Percentiles rank a stretch among this genome's conserved stretches.
These are phyloP conservation scores for Andrena camellia DNA, from an alignment of 2,888 invertebrate species.

Conservation along the genomic window DNA sequence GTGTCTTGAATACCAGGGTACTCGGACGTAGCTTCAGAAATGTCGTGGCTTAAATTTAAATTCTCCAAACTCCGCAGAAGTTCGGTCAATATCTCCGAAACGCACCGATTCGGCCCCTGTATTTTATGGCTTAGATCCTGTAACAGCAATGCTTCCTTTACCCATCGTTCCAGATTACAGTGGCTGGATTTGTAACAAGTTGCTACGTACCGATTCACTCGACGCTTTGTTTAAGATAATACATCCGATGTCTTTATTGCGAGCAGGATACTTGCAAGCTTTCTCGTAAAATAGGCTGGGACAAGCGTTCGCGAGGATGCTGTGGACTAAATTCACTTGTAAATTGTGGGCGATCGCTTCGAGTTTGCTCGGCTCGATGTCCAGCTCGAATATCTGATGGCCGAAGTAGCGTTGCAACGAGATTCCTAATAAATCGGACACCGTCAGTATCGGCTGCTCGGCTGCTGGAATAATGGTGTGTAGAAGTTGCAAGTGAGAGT, in stretches of 20 bases:
- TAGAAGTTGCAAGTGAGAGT: constrained; percentile 75
- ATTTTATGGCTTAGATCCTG: constrained; percentile 43
- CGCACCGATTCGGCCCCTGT: constrained; percentile 76
- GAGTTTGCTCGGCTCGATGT: constrained; percentile 89
- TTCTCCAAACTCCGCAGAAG: constrained; percentile 69
- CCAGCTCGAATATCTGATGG: constrained; percentile 88
- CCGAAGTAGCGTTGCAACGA: constrained; percentile 78
- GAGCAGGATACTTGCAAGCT: constrained; percentile 82
- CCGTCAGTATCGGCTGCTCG: constrained; percentile 49
- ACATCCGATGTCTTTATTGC: constrained; percentile 72
- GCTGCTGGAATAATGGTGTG: constrained; percentile 73
- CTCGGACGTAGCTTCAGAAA: constrained; percentile 63
- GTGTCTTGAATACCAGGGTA: constrained; percentile 69
- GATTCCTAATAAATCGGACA: constrained; percentile 60
- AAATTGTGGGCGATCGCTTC: constrained; percentile 90
- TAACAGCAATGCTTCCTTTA: constrained; percentile 14
- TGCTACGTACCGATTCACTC: constrained; percentile 78
- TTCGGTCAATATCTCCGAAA: constrained; percentile 77
- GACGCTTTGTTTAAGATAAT: constrained; percentile 83
- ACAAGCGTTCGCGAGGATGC: constrained; percentile 90
- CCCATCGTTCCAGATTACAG: neutral
- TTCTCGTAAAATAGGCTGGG: constrained; percentile 86
- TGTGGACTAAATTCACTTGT: constrained; percentile 91
- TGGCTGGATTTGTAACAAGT: neutral
- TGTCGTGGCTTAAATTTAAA: constrained; percentile 50